Evolutionary conservation across 2,113 vertebrate species (phyloP), one percentile per base, ranked within the genome.

Genomic region (Clarias magur): DNA sequence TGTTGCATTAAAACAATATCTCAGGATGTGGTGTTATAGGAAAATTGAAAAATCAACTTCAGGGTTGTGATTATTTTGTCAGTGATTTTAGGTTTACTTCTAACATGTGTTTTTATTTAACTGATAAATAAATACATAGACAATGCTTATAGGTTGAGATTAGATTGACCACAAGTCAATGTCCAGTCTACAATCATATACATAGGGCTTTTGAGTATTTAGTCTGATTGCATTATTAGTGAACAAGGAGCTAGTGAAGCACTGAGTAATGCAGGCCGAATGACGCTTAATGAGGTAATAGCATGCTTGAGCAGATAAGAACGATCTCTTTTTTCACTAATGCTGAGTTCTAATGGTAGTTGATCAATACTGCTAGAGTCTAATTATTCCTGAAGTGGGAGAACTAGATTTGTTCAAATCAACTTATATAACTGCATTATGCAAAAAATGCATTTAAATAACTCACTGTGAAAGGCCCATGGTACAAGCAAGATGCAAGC

Each of bases 321-420:
- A 76, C 10, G 63, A 86, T 59, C 34, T 59, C 53, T 6, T 87
- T 60, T 73, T 34, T 62, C 48, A 48, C 8, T 86, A 63, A 82
- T 82, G 85, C 54, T 60, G 78, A 72, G 72, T 54, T 82, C 56
- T 82, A 76, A 75, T 65, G 68, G 57, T 16, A 63, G n/a, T 87
- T 59, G 68, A 54, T 42, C 60, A 38, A 65, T 63, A 23, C 59
- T 56, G 19, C 67, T 82, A 38, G 6, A 80, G 34, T 27, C 15
- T 59, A 63, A 42, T 79, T 86, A 48, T 62, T 23, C 34, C 7
- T 57, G 16, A 59, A 25, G 54, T 48, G 4, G 70, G 3, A 11
- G 15, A 70, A 48, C 48, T 48, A 0, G 48, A 48, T 48, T 59
- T 13, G 13, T 59, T 5, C 13, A 59, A 59, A 59, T 16, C 17